A percentile compares a stretch with the other conserved stretches of the same genome.
These are phyloP conservation scores for Sebastes diploproa DNA, from an alignment of 2,797 vertebrate species.

Conservation along the genomic window DNA sequence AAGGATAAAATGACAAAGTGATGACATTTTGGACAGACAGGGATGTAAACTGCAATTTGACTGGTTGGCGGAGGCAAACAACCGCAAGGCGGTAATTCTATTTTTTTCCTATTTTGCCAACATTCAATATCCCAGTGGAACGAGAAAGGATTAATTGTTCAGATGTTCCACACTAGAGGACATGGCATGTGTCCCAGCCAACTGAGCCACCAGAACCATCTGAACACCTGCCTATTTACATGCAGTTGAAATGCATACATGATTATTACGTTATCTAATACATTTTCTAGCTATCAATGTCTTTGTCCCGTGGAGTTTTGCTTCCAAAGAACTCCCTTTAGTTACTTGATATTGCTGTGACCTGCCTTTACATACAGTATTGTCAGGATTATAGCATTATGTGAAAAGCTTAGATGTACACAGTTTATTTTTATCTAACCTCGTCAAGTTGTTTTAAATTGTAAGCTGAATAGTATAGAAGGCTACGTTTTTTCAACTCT, in stretches of 20 bases:
- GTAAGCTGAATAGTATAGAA: not conserved
- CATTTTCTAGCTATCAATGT: constrained; percentile 13
- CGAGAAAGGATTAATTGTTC: not conserved
- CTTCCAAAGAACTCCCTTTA: constrained; percentile 13
- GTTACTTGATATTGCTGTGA: constrained; percentile 4
- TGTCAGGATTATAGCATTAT: not conserved
- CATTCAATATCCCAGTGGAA: not conserved
- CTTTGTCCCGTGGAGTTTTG: not conserved
- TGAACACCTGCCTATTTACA: not conserved
- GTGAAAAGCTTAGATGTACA: not conserved
- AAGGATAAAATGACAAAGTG: no score
- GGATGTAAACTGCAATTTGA: not conserved
- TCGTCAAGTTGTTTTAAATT: not conserved
- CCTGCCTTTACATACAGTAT: not conserved
- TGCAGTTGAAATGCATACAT: not conserved
- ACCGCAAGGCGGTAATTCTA: not conserved
- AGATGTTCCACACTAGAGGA: not conserved
- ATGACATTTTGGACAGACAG: not conserved
- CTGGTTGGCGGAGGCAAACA: not conserved
- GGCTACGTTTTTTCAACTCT: not conserved
- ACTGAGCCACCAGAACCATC: not conserved
- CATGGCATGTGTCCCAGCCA: not conserved
- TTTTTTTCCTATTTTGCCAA: not conserved
- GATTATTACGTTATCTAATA: not conserved
- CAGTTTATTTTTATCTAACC: not conserved